Conservation (phyloP, 2,113 vertebrate genomes). For the Recurvirostra avosetta region DNA sequence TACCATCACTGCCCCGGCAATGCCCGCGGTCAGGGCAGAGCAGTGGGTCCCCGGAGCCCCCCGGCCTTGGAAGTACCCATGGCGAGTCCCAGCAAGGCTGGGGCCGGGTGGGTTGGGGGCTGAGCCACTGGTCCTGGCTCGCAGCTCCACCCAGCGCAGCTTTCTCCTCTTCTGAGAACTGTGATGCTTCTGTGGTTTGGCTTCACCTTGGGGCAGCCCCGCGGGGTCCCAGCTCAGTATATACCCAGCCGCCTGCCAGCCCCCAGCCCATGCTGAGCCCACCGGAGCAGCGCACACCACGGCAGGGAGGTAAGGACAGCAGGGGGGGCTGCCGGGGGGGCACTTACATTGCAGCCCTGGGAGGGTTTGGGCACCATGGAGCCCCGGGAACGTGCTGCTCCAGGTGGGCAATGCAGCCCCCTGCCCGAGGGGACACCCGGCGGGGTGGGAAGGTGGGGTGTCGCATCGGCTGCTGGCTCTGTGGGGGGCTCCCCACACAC, state of each 20-base stretch:
- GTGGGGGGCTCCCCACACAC: no score
- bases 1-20: rapidly evolving
- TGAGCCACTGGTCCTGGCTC: background rate
- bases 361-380: no score
- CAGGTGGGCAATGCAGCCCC: no score
- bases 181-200: background rate
- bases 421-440: rapidly evolving
- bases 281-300: rapidly evolving
- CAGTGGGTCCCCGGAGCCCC: rapidly evolving
- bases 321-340: background rate
- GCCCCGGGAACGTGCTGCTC: background rate
- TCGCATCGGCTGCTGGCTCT: background rate
- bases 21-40: rapidly evolving
- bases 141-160: background rate
- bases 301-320: background rate
- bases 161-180: slow-evolving; percentile 27
- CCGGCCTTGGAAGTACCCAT: background rate
- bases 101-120: background rate
- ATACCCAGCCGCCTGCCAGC: background rate
- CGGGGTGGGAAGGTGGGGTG: background rate
- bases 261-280: background rate
- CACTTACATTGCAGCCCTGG: rapidly evolving
- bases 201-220: slow-evolving; percentile 15
- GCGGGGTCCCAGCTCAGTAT: background rate
- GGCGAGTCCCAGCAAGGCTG: background rate